Conservation (phyloP, 2,888 invertebrate genomes). For the Dioctria rufipes region DNA sequence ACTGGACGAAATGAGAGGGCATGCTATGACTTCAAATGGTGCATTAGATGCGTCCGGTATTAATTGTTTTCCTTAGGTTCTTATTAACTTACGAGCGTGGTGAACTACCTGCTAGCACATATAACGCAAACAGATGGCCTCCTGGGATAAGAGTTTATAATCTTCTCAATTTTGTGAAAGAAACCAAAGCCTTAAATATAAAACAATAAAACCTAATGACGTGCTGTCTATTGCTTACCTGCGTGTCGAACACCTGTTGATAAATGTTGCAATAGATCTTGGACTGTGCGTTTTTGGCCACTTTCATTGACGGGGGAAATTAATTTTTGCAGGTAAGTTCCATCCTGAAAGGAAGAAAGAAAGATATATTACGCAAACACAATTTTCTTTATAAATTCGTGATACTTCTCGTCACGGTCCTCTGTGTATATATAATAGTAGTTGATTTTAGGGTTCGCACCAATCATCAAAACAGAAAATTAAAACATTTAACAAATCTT, state of each 20-base stretch:
- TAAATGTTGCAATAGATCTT: constrained; percentile 68
- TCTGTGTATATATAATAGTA: too few species aligned
- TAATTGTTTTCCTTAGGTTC: neutral
- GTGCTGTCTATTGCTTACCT: constrained; percentile 64
- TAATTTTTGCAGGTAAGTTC: constrained; percentile 69
- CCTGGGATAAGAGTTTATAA: constrained; percentile 4
- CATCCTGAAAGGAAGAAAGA: constrained; percentile 65
- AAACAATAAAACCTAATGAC: constrained; percentile 39
- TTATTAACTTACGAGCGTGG: neutral
- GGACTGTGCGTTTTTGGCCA: constrained; percentile 69
- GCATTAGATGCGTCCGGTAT: neutral
- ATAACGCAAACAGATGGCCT: neutral
- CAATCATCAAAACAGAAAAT: neutral
- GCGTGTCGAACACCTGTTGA: constrained; percentile 69
- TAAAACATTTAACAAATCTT: constrained; percentile 28
- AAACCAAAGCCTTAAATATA: constrained; percentile 31
- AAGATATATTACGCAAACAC: constrained; percentile 5
- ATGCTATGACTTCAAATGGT: constrained; percentile 24
- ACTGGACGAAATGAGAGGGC: neutral
- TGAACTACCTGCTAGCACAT: constrained; percentile 20
- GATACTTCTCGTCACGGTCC: neutral
- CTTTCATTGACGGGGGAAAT: constrained; percentile 67
- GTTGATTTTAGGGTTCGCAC: too few species aligned
- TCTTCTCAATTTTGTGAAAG: constrained; percentile 13
- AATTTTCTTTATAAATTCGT: neutral